These are phyloP conservation scores for Hydrotaea cyrtoneurina DNA, from an alignment of 2,888 invertebrate species.

Conservation along the genomic window DNA sequence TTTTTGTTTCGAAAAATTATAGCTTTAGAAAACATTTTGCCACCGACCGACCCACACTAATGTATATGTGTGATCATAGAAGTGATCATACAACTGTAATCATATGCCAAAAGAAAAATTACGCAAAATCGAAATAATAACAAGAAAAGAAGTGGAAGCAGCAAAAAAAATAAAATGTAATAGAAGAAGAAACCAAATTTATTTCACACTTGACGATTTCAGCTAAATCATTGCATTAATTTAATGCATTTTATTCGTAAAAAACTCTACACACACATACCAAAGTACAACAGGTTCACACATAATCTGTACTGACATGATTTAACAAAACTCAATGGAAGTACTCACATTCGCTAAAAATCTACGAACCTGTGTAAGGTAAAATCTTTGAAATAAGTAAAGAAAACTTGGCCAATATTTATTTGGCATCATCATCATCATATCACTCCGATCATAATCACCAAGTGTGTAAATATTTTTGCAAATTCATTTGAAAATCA, in stretches of 20 bases:
- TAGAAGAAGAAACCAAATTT: constrained; percentile 48
- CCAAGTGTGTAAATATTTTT: not conserved
- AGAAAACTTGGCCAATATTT: not conserved
- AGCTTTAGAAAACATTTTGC: no score
- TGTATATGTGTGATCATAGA: not conserved
- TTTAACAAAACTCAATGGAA: constrained; percentile 10
- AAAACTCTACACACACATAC: not conserved
- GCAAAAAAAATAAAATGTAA: no score
- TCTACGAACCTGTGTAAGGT: not conserved
- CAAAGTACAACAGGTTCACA: not conserved
- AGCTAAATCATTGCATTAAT: constrained; percentile 66
- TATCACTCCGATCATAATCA: no score
- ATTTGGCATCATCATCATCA: not conserved
- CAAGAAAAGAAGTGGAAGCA: not conserved
- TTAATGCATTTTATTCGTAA: constrained; percentile 55
- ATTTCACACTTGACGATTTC: constrained; percentile 68
- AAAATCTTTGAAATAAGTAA: not conserved
- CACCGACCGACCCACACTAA: not conserved
- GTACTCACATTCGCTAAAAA: not conserved
- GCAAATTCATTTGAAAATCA: constrained; percentile 7
- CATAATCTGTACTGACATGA: constrained; percentile 32
- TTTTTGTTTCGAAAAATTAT: no score
- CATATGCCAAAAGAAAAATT: constrained; percentile 41
- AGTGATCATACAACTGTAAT: not conserved
- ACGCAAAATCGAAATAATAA: constrained; percentile 50